These are phyloP conservation scores for Stercorarius parasiticus DNA, from an alignment of 2,113 vertebrate genomes.

Conservation along the genomic window DNA sequence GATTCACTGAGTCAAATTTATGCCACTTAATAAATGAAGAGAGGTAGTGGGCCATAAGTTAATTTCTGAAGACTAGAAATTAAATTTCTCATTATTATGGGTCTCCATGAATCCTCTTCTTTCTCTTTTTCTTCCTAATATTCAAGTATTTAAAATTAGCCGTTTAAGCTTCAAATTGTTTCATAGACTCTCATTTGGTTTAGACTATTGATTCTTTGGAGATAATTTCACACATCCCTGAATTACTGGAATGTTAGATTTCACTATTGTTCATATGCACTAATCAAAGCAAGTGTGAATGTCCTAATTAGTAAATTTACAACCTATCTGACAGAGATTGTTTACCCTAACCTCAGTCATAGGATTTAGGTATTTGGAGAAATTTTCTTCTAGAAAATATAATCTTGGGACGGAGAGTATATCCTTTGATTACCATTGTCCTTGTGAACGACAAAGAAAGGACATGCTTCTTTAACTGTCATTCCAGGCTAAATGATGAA, in stretches of 20 bases:
- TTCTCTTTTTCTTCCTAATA: not conserved
- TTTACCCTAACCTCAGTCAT: not conserved
- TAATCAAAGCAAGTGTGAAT: not conserved
- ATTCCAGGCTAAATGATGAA: not conserved
- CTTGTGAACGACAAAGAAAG: not conserved
- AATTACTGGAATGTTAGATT: not conserved
- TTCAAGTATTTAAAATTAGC: not conserved
- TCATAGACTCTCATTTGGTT: not conserved
- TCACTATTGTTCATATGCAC: not conserved
- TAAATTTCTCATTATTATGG: not conserved
- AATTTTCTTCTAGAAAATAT: not conserved
- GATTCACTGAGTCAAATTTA: not conserved
- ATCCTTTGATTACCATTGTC: too few species aligned
- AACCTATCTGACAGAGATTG: not conserved
- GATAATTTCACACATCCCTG: not conserved
- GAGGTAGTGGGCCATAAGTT: not conserved
- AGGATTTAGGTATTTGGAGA: not conserved
- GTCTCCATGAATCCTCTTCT: not conserved
- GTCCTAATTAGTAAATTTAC: not conserved
- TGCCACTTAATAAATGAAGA: not conserved
- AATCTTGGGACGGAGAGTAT: not conserved
- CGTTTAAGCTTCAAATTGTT: not conserved
- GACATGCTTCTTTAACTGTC: not conserved
- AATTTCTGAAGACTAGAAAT: slow-evolving; percentile 13
- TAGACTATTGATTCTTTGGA: not conserved